Evolutionary conservation across 2,113 vertebrate genomes (phyloP), one percentile per base, ranked within the genome.

Genomic region (Brachyhypopomus gauderio): DNA sequence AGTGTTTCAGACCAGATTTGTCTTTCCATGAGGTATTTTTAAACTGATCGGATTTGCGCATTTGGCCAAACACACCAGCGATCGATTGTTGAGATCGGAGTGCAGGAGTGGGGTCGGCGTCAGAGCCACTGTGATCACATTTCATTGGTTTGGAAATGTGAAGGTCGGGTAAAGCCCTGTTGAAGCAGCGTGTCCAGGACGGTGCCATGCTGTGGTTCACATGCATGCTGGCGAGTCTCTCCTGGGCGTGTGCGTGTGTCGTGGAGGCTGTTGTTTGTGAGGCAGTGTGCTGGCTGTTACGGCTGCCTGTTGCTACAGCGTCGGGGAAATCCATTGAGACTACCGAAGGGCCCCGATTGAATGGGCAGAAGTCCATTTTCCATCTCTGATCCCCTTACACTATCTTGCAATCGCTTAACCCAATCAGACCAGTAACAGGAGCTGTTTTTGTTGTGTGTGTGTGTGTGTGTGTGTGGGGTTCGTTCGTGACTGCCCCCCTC

Each of bases 311-410:
- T 78, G 79, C 81, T 59, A 58, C 72, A 78, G 83, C 85, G 80
- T 72, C 56, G 80, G 85, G 30, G 84, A 48, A 82, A 84, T 70
- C 75, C 79, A 88, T 88, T 87, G 86, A 78, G 85, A 89, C 27
- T 69, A 48, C 85, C 89, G 89, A 89, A 84, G 85, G 78, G 70
- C 59, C 17, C 58, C 84, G 84, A 88, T 88, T 89, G 82, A 88
- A 88, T 90, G 87, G 77, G 60, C 63, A 77, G 73, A 22, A 81
- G 84, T 88, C 41, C 41, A 8, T 90, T 91, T 91, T 90, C 87
- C 85, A 88, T 87, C 83, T 88, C 74, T 60, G 78, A 87, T 83
- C 82, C 74, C 79, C 72, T 89, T 83, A 82, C 82, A 62, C 16
- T 70, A 38, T 64, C 58, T 14, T 45, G 4, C 59, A 55, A 48